Conservation (phyloP, 2,113 vertebrate species). For the Harpagus bidentatus region DNA sequence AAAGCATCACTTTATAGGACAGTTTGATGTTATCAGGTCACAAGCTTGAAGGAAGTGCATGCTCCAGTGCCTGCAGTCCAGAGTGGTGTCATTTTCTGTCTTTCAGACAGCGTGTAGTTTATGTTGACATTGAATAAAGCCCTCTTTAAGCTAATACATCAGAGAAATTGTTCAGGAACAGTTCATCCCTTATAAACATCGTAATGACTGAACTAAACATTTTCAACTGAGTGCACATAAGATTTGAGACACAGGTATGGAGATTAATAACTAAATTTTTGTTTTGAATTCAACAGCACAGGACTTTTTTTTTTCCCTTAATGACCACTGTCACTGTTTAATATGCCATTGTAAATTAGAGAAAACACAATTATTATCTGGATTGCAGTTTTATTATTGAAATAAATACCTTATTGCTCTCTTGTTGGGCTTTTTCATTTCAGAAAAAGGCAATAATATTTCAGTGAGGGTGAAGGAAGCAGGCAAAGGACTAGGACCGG, state of each 20-base stretch:
- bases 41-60: background rate
- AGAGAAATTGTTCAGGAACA: background rate
- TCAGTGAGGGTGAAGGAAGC: background rate
- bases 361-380: background rate
- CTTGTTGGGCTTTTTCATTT: background rate
- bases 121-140: background rate
- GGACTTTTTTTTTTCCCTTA: background rate
- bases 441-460: background rate
- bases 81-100: background rate
- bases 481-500: background rate
- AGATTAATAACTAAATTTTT: background rate
- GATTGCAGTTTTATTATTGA: background rate
- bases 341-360: background rate
- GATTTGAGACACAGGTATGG: background rate
- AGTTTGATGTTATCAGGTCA: background rate
- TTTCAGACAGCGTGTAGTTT: background rate
- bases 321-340: background rate
- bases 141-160: background rate
- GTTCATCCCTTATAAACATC: background rate
- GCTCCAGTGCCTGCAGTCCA: accelerated
- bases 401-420: background rate
- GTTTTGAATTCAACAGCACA: background rate
- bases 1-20: background rate
- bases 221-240: background rate
- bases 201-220: background rate